Percentiles rank a stretch among this genome's conserved stretches.
phyloP scores from a whole-genome alignment of 1,140 invertebrate species.

The Lepidurus couesii region DNA sequence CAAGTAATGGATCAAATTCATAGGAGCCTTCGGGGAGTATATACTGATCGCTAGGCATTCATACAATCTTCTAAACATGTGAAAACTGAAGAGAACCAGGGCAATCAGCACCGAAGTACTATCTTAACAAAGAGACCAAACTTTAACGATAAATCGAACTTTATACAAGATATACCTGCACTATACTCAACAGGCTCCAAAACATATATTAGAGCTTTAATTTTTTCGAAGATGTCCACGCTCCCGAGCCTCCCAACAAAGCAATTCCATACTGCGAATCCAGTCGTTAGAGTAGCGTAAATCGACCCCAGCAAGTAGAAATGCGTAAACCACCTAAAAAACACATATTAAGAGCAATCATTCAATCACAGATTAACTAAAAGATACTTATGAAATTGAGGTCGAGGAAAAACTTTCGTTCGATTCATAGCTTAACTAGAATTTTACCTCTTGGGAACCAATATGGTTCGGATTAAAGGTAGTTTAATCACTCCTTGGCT shows the following conservation, averaged over 20 bases:
- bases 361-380: too few species aligned
- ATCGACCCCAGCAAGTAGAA: background rate
- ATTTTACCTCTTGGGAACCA: background rate
- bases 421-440: background rate
- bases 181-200: background rate
- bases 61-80: slow-evolving; percentile 3
- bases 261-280: background rate
- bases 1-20: background rate
- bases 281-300: background rate
- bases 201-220: background rate
- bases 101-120: background rate
- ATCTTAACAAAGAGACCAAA: background rate
- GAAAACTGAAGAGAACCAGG: background rate
- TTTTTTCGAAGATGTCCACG: background rate
- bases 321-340: background rate
- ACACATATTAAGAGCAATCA: background rate
- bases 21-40: background rate
- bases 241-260: background rate
- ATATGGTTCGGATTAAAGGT: background rate
- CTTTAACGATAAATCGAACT: background rate
- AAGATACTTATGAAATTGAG: too few species aligned
- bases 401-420: background rate
- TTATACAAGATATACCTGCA: background rate
- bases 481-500: background rate
- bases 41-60: background rate